Conservation (phyloP, 2,113 vertebrate genomes). For the Regulus satrapa region DNA sequence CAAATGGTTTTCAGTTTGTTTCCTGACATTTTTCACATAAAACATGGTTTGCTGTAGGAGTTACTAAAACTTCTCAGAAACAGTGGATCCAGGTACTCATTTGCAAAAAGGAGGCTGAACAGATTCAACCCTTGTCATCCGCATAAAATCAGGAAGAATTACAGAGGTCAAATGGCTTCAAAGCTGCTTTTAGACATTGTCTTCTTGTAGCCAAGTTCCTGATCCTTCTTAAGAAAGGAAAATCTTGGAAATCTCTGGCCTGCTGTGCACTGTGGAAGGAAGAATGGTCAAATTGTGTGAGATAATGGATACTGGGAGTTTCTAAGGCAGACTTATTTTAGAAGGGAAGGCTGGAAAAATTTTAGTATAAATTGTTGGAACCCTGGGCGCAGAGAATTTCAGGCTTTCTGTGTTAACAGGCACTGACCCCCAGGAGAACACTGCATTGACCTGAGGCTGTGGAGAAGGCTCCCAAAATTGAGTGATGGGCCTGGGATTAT, state of each 20-base stretch:
- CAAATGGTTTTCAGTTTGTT: slow-evolving; percentile 11
- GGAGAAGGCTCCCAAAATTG: too few species aligned
- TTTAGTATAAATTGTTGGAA: too few species aligned
- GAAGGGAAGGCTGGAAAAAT: neutral
- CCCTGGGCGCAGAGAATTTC: too few species aligned
- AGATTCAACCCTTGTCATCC: neutral
- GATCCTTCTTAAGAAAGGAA: neutral
- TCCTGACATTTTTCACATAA: slow-evolving; percentile 11
- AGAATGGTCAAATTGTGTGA: neutral
- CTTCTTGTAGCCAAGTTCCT: neutral
- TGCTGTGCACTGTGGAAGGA: neutral
- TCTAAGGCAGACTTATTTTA: neutral
- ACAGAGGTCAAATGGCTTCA: neutral
- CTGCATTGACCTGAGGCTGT: too few species aligned
- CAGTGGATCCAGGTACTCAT: neutral
- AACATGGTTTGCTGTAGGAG: neutral
- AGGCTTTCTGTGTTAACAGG: too few species aligned
- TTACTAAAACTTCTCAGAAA: neutral
- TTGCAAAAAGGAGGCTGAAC: neutral
- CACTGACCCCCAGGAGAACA: too few species aligned
- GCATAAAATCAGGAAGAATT: neutral
- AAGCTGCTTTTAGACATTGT: neutral
- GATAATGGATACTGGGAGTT: neutral
- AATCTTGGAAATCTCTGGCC: neutral
- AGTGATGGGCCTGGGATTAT: too few species aligned